phyloP scores from a whole-genome alignment of 2,888 invertebrate genomes.

The Nycteola revayana region DNA sequence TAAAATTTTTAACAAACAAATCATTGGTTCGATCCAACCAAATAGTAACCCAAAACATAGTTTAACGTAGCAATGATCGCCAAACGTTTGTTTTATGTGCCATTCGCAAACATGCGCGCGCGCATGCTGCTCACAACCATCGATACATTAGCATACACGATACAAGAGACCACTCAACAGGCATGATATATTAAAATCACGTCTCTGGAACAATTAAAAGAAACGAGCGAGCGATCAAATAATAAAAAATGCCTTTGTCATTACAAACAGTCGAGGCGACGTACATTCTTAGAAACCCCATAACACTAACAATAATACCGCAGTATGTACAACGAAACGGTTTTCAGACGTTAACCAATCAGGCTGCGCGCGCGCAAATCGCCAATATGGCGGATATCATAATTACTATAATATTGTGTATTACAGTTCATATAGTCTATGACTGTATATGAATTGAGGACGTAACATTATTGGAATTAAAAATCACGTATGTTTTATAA shows the following conservation, averaged over 20 bases:
- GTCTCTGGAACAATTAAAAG: slow-evolving; percentile 74
- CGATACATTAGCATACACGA: slow-evolving; percentile 68
- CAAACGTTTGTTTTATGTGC: slow-evolving; percentile 45
- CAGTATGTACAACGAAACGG: slow-evolving; percentile 47
- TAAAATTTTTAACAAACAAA: slow-evolving; percentile 29
- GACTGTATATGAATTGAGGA: slow-evolving; percentile 28
- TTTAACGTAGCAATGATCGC: slow-evolving; percentile 38
- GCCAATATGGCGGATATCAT: slow-evolving; percentile 57
- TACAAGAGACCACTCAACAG: slow-evolving; percentile 68
- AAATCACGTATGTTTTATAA: slow-evolving; percentile 28
- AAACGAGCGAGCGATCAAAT: slow-evolving; percentile 76
- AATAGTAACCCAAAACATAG: slow-evolving; percentile 36
- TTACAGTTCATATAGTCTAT: slow-evolving; percentile 25
- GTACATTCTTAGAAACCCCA: slow-evolving; percentile 62
- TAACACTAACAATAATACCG: slow-evolving; percentile 52
- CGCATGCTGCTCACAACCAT: slow-evolving; percentile 33
- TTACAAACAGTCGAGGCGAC: slow-evolving; percentile 58
- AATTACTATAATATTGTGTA: slow-evolving; percentile 31
- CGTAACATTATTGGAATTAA: slow-evolving; percentile 18
- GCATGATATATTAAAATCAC: slow-evolving; percentile 80
- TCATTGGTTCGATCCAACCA: slow-evolving; percentile 37
- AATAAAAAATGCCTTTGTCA: slow-evolving; percentile 77
- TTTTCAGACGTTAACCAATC: slow-evolving; percentile 55
- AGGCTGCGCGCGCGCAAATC: slow-evolving; percentile 40
- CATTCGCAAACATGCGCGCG: slow-evolving; percentile 28